A percentile compares a stretch with the other conserved stretches of the same genome.
Conservation (phyloP, 2,113 vertebrate genomes). For the Mohoua ochrocephala region DNA sequence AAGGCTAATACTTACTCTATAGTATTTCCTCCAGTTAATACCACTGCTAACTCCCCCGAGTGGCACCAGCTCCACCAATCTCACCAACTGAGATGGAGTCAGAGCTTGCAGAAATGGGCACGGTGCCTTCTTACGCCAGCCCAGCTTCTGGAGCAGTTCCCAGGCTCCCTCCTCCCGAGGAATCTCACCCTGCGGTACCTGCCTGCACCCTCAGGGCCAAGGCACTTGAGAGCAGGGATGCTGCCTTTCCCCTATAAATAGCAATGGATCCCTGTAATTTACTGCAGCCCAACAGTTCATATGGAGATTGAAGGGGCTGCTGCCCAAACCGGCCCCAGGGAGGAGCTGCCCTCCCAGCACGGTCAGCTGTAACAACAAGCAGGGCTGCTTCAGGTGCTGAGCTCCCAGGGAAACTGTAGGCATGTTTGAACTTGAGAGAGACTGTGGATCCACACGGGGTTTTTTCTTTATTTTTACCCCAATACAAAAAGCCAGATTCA, state of each 20-base stretch:
- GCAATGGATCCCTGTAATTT: background rate
- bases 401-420: fast-evolving
- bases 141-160: background rate
- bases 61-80: background rate
- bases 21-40: conserved; percentile 38
- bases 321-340: background rate
- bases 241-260: background rate
- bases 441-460: background rate
- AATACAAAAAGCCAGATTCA: background rate
- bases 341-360: background rate
- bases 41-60: background rate
- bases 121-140: fast-evolving
- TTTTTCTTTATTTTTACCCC: background rate
- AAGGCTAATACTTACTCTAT: conserved; percentile 17
- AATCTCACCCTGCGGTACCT: background rate
- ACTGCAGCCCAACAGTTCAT: background rate
- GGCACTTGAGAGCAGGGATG: background rate
- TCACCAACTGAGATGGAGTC: background rate
- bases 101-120: background rate
- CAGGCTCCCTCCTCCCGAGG: background rate
- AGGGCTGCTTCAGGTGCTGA: background rate
- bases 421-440: background rate
- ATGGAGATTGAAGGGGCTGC: background rate
- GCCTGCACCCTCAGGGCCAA: background rate
- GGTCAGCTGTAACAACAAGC: background rate